Evolutionary conservation across 2,113 vertebrate genomes (phyloP), one percentile per base, ranked within the genome.

Genomic region (Notarius quadriscutis): DNA sequence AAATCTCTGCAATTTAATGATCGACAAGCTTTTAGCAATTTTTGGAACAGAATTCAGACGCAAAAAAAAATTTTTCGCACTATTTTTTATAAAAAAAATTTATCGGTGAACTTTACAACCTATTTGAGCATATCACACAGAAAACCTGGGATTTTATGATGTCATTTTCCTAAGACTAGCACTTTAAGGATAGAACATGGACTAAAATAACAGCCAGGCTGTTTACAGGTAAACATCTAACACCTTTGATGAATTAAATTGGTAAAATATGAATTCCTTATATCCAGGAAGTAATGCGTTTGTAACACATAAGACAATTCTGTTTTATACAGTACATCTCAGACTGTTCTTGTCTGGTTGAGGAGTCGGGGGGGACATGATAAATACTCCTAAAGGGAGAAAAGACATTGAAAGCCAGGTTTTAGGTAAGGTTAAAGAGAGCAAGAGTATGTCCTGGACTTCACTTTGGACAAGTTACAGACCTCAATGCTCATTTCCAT

Each of bases 381-480:
- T 69, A 34, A 69, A 67, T 67, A 84, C 65, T 57, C 27, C 71
- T 77, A 69, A 34, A 11, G 69, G 53, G 53, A 17, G 30, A 89
- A 91, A 91, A 90, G 74, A 85, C 30, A 86, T 7, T 34, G 48
- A 80, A 20, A 30, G 57, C 62, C 5, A 90, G 90, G 93, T 91
- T 93, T 91, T 93, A 67, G 93, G 89, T 88, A 69, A 89, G 77
- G 50, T 72, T 80, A 88, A 62, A 75, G 84, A 67, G 74, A 80
- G 83, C 22, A 60, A 5, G 84, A 86, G 81, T 88, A 55, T 82
- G 89, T 81, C 30, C 84, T 25, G 50, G 89, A 92, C 92, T 89
- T 81, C 91, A 86, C 91, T 71, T 90, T 93, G 93, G 93, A 92
- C 89, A 60, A 84, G 91, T 85, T 92, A 93, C 94, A 91, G 91